Evolutionary conservation across 1,140 invertebrate species (phyloP), one percentile per base, ranked within the genome.

Genomic region (Drosophila hydei): DNA sequence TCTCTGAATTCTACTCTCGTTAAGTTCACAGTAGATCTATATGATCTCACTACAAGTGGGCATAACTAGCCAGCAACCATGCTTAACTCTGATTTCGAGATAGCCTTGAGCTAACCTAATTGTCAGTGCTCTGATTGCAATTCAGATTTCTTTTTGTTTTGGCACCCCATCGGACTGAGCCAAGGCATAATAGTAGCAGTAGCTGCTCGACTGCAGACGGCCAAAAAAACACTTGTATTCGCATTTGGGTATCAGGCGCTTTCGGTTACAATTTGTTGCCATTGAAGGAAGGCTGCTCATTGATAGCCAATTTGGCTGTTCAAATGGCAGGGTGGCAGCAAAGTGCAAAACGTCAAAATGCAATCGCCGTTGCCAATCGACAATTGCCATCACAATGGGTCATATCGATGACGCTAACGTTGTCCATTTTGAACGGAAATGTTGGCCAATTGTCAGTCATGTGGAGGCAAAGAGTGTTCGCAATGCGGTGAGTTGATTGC

Each of bases 251-350:
- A 48, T 7, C 11, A 23, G 14, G 11, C 25, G 19, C 36, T 23
- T 36, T 42, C 19, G 25, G 27, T 47, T 61, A 19, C 48, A 51
- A 54, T 19, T 43, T 38, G 51, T 58, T 43, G 42, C 23, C 62
- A 51, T 68, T 68, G 68, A 69, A 72, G 52, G 43, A 21, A 72
- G 11, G 47, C 61, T 79, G 64, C 70, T 77, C 74, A 80, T 71
- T 77, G 77, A 85, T 79, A 62, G 76, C 77, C 80, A 84, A 84
- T 85, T 84, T 79, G 64, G 72, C 61, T 45, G 69, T 58, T 59
- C 81, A 81, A 85, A 87, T 80, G 80, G 48, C 54, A 43, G 77
- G 81, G 81, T 61, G 81, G 81, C 70, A 55, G 21, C 16, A 14
- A 30, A 19, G 21, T 47, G 12, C 25, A 54, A 54, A 72, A 72